Evolutionary conservation across 2,888 invertebrate genomes (phyloP).

Genomic region (Rosalia funebris): DNA sequence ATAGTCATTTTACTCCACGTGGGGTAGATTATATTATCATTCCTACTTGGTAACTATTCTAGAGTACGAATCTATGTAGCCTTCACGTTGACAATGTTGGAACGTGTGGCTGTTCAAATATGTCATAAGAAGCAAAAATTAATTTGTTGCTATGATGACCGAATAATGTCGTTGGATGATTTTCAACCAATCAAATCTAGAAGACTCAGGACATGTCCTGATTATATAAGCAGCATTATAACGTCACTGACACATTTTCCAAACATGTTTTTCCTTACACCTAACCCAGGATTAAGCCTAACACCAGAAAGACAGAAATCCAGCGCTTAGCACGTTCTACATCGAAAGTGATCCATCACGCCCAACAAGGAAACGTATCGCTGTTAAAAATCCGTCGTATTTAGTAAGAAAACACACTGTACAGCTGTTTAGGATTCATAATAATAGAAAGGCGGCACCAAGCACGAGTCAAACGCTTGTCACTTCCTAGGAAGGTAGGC

Average conservation of each 20-base stretch:
- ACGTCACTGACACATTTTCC: not conserved
- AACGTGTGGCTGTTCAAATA: too few species aligned
- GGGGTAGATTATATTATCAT: too few species aligned
- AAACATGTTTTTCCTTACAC: conserved; percentile 15
- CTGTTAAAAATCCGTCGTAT: conserved; percentile 18
- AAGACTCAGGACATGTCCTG: too few species aligned
- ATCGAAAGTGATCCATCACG: conserved; percentile 19
- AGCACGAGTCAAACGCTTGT: conserved; percentile 11
- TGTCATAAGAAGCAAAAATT: too few species aligned
- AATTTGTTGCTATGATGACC: too few species aligned
- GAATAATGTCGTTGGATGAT: too few species aligned
- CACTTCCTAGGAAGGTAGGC: not conserved
- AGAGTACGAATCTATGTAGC: too few species aligned
- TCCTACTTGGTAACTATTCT: too few species aligned
- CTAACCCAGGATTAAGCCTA: conserved; percentile 14
- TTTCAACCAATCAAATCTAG: too few species aligned
- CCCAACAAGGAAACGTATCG: conserved; percentile 7
- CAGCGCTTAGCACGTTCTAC: conserved; percentile 11
- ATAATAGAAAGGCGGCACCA: conserved; percentile 13
- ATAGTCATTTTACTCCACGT: too few species aligned
- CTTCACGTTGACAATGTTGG: too few species aligned
- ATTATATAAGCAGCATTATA: too few species aligned
- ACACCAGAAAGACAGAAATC: conserved; percentile 1
- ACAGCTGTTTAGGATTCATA: conserved; percentile 22
- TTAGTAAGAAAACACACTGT: conserved; percentile 23